Conservation (phyloP, 2,888 invertebrate species). For the Drosophila atroscutellata region DNA sequence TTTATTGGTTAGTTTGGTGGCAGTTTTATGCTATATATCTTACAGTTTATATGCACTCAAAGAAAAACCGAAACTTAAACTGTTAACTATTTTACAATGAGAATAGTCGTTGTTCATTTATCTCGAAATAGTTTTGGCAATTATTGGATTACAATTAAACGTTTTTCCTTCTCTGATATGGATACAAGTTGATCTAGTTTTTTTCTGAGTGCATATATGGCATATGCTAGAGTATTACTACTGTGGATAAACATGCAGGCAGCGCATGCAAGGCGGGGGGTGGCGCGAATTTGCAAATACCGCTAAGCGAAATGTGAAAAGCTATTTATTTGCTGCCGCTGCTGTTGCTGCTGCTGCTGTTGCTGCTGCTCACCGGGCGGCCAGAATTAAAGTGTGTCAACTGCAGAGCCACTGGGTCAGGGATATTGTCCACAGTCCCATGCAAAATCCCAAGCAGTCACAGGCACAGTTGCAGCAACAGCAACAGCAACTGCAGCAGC, state of each 20-base stretch:
- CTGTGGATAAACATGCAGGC: slow-evolving; percentile 51
- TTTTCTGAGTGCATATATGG: background rate
- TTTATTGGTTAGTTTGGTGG: slow-evolving; percentile 47
- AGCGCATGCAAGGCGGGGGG: slow-evolving; percentile 17
- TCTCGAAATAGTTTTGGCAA: background rate
- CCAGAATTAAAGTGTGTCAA: slow-evolving; percentile 66
- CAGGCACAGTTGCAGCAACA: slow-evolving; percentile 12
- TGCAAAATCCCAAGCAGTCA: slow-evolving; percentile 44
- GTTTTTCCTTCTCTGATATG: background rate
- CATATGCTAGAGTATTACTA: slow-evolving; percentile 5
- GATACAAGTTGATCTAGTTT: background rate
- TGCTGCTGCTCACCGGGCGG: slow-evolving; percentile 4
- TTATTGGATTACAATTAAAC: background rate
- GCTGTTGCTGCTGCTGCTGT: slow-evolving; percentile 28
- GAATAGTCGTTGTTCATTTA: background rate
- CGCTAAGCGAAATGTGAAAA: slow-evolving; percentile 78
- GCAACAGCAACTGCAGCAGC: slow-evolving; percentile 17
- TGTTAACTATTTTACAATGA: background rate
- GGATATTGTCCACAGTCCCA: slow-evolving; percentile 58
- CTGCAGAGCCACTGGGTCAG: slow-evolving; percentile 77
- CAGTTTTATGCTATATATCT: slow-evolving; percentile 19
- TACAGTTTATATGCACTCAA: slow-evolving; percentile 3
- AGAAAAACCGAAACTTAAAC: background rate
- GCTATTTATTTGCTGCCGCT: slow-evolving; percentile 75
- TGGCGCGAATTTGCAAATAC: slow-evolving; percentile 40